phyloP scores from a whole-genome alignment of 2,113 vertebrate genomes.

The Anseranas semipalmata region DNA sequence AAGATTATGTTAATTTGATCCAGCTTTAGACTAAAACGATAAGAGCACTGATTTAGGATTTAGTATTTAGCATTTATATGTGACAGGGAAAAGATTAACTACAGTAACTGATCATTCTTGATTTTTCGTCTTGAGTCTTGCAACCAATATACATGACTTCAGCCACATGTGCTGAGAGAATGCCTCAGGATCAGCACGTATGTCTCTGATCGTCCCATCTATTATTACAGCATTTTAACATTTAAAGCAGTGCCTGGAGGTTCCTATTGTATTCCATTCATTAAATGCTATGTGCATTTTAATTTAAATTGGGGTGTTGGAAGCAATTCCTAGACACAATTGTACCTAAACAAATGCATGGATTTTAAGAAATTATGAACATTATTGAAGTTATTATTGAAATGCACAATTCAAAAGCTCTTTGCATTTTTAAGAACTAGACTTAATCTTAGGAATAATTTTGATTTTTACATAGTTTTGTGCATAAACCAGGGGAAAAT shows the following conservation, averaged over 20 bases:
- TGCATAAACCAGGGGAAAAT: neutral
- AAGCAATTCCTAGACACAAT: neutral
- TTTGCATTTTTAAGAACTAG: neutral
- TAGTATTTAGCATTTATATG: neutral
- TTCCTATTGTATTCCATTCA: neutral
- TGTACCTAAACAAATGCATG: neutral
- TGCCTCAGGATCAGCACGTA: neutral
- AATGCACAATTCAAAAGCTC: neutral
- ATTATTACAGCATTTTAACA: neutral
- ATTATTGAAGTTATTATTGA: neutral
- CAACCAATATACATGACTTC: neutral
- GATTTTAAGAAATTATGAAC: neutral
- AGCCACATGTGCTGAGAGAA: neutral
- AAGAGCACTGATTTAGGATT: neutral
- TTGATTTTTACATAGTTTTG: neutral
- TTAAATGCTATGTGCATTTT: neutral
- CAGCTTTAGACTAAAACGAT: neutral
- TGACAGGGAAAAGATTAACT: neutral
- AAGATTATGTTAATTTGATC: neutral
- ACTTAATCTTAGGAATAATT: neutral
- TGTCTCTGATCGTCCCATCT: neutral
- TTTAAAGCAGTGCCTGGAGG: neutral
- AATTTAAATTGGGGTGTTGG: neutral
- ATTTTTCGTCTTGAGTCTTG: neutral
- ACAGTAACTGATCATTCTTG: neutral